phyloP scores from a whole-genome alignment of 2,797 vertebrate species.

The Garrulus glandarius region DNA sequence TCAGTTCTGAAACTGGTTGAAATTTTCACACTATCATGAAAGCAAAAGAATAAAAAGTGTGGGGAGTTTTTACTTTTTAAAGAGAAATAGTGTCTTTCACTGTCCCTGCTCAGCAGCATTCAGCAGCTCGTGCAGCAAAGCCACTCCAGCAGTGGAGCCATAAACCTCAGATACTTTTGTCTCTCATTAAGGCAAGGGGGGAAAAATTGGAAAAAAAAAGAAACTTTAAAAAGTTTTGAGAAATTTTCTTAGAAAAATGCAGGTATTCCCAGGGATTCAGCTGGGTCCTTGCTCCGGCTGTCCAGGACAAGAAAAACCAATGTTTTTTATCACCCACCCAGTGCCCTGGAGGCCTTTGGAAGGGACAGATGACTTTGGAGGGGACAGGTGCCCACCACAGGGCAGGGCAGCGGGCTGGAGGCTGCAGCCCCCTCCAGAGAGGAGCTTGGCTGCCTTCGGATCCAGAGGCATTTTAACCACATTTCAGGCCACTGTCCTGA shows the following conservation, averaged over 20 bases:
- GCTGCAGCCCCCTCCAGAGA: neutral
- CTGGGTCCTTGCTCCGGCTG: neutral
- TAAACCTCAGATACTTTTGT: neutral
- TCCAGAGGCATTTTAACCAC: neutral
- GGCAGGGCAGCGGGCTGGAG: neutral
- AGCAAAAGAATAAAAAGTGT: neutral
- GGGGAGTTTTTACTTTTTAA: neutral
- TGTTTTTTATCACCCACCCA: neutral
- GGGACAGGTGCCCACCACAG: rapidly evolving
- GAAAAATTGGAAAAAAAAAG: rapidly evolving
- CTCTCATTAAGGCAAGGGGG: neutral
- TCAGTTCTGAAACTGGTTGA: rapidly evolving
- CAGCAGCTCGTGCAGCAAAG: rapidly evolving
- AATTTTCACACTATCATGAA: neutral
- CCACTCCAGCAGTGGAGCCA: rapidly evolving
- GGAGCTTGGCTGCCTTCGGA: neutral
- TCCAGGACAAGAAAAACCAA: neutral
- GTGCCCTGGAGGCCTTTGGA: neutral
- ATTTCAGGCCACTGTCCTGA: neutral
- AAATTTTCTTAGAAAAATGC: neutral
- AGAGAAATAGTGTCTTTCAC: neutral
- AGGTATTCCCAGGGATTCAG: neutral
- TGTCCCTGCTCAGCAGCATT: neutral
- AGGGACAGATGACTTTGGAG: neutral
- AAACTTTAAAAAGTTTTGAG: neutral